phyloP scores from a whole-genome alignment of 2,113 vertebrate species.

The Ammodytes dubius region DNA sequence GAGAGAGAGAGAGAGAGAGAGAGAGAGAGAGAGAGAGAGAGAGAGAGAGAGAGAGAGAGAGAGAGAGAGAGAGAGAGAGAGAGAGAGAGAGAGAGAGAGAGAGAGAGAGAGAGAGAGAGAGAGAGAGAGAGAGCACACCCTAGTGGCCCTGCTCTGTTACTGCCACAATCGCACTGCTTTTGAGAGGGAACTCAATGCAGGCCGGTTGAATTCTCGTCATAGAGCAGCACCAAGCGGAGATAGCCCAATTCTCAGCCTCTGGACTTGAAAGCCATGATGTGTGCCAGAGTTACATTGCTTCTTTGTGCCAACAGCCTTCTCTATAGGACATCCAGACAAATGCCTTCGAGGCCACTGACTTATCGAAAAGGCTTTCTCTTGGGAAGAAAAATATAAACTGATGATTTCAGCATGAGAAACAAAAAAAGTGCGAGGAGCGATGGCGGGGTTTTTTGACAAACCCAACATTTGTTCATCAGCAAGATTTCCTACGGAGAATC shows the following conservation, averaged over 20 bases:
- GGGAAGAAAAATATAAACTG: conserved; percentile 6
- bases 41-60: too few relatives aligned
- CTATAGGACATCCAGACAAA: conserved; percentile 48
- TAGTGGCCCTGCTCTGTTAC: conserved; percentile 30
- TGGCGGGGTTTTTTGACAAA: not conserved
- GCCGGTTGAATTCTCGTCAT: not conserved
- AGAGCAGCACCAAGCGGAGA: conserved; percentile 9
- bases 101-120: too few relatives aligned
- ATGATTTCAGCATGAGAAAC: conserved; percentile 17
- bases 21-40: conserved; percentile 14
- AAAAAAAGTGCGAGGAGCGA: conserved; percentile 18
- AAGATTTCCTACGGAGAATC: conserved; percentile 13
- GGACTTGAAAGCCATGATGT: conserved; percentile 66
- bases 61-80: not conserved
- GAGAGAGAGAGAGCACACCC: conserved; percentile 20
- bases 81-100: too few relatives aligned
- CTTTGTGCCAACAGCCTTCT: conserved; percentile 70
- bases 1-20: too few relatives aligned
- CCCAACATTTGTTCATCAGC: conserved; percentile 19
- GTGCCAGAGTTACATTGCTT: conserved; percentile 37
- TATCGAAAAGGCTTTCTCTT: conserved; percentile 55
- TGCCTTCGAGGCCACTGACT: conserved; percentile 61
- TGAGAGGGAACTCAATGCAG: conserved; percentile 35
- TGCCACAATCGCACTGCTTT: conserved; percentile 22
- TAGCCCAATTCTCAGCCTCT: conserved; percentile 29